A percentile compares a stretch with the other conserved stretches of the same genome.
phyloP scores from a whole-genome alignment of 2,888 invertebrate species.

The Chrysopilus asiliformis region DNA sequence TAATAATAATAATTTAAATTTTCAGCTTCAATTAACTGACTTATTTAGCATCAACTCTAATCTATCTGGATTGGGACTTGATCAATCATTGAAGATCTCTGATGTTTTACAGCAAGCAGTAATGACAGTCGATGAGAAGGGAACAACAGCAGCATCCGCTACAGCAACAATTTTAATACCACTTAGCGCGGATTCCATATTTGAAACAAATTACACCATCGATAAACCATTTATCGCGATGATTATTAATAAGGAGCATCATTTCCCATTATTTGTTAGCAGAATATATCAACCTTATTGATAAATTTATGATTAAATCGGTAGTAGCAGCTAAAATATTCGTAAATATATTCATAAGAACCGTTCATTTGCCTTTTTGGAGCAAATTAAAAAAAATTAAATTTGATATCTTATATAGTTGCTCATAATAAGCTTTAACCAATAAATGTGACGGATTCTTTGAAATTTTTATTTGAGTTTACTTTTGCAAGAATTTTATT shows the following conservation, averaged over 20 bases:
- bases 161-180: conserved; percentile 38
- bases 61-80: conserved; percentile 24
- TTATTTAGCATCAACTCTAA: conserved; percentile 35
- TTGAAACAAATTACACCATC: conserved; percentile 30
- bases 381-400: too few species aligned
- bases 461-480: too few species aligned
- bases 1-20: conserved; percentile 10
- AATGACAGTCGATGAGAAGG: conserved; percentile 41
- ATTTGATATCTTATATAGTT: too few species aligned
- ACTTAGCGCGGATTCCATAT: conserved; percentile 31
- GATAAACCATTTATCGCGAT: conserved; percentile 41
- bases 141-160: conserved; percentile 39
- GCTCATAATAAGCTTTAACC: too few species aligned
- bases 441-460: too few species aligned
- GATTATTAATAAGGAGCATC: conserved; percentile 37
- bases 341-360: too few species aligned
- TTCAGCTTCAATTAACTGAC: conserved; percentile 38
- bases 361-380: too few species aligned
- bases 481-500: too few species aligned
- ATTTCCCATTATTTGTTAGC: conserved; percentile 39
- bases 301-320: too few species aligned
- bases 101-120: conserved; percentile 40
- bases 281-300: too few species aligned
- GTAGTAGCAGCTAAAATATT: too few species aligned
- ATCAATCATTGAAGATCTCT: conserved; percentile 26